Evolutionary conservation across 2,888 invertebrate genomes (phyloP).

Genomic region (Lobophora halterata): DNA sequence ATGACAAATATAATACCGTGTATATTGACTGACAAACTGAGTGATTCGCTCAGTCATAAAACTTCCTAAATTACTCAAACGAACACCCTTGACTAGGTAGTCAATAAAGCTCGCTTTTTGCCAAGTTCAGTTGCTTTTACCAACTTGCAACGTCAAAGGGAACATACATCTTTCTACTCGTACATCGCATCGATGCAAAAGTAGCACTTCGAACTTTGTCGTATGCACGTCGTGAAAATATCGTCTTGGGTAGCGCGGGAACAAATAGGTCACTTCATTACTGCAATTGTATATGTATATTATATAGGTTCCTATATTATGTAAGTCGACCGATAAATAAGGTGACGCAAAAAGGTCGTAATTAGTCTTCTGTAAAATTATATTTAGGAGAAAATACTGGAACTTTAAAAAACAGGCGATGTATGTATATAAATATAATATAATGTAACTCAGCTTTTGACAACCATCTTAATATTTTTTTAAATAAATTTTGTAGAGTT

Average conservation of each 20-base stretch:
- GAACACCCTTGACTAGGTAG: background rate
- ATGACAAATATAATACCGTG: too few relatives aligned
- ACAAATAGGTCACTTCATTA: slow-evolving; percentile 10
- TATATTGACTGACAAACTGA: too few relatives aligned
- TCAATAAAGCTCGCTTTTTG: slow-evolving; percentile 12
- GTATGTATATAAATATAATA: too few relatives aligned
- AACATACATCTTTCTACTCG: slow-evolving; percentile 23
- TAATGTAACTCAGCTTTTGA: too few relatives aligned
- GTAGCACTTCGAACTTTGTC: slow-evolving; percentile 28
- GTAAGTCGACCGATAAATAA: too few relatives aligned
- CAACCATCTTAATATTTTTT: too few relatives aligned
- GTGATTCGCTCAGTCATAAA: too few relatives aligned
- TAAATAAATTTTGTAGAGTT: too few relatives aligned
- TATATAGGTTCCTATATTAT: background rate
- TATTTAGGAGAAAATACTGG: too few relatives aligned
- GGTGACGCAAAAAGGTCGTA: too few relatives aligned
- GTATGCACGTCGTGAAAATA: slow-evolving; percentile 13
- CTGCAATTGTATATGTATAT: background rate
- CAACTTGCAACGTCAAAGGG: slow-evolving; percentile 35
- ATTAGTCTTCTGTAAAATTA: too few relatives aligned
- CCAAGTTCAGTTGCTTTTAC: slow-evolving; percentile 18
- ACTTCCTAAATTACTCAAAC: background rate
- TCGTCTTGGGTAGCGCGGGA: background rate
- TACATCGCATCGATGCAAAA: slow-evolving; percentile 13
- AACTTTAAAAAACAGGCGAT: too few relatives aligned